Conservation (phyloP, 2,797 vertebrate species). For the Sciurus carolinensis region DNA sequence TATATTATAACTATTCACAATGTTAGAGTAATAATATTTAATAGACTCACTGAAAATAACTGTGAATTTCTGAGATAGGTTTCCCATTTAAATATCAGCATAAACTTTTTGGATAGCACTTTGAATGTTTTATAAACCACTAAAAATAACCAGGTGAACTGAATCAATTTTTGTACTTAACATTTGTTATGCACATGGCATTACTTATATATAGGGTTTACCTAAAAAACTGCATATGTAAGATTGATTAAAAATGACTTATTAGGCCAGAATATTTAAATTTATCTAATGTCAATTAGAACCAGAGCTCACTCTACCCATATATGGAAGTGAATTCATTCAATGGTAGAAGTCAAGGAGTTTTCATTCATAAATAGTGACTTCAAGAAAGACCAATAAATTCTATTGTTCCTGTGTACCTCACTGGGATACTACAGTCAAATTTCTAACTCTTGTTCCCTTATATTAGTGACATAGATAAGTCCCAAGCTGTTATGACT, state of each 20-base stretch:
- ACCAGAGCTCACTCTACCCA: neutral
- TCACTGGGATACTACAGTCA: neutral
- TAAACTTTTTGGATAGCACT: neutral
- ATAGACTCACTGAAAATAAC: neutral
- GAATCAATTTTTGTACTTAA: no score
- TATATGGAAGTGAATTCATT: neutral
- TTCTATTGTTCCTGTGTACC: neutral
- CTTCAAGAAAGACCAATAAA: neutral
- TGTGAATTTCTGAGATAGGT: neutral
- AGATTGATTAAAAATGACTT: neutral
- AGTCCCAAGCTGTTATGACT: neutral
- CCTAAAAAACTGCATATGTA: neutral
- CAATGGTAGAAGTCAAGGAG: neutral
- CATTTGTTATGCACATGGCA: neutral
- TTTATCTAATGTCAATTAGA: slow-evolving; percentile 10
- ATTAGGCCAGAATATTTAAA: neutral
- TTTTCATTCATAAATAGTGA: neutral
- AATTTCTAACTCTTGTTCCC: neutral
- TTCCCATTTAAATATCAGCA: neutral
- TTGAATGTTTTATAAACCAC: neutral
- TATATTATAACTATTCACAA: neutral
- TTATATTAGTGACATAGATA: neutral
- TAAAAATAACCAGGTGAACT: neutral
- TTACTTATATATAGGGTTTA: neutral
- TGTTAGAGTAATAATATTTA: neutral